A percentile compares a stretch with the other conserved stretches of the same genome.
Conservation (phyloP, 2,888 invertebrate species). For the Neelides folsomi region DNA sequence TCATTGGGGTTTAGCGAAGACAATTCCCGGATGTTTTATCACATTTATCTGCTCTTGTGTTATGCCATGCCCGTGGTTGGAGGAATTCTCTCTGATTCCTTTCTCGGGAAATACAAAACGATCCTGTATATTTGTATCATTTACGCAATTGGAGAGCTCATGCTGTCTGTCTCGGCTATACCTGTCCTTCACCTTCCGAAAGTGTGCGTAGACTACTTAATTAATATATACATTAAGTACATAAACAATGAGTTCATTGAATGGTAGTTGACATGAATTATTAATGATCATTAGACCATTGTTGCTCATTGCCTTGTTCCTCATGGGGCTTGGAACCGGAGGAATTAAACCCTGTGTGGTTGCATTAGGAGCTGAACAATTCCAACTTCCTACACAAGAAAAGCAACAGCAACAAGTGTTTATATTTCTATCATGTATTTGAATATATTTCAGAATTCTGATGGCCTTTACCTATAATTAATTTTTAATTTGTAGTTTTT, state of each 20-base stretch:
- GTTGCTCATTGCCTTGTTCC: conserved; percentile 40
- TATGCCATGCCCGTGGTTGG: conserved; percentile 82
- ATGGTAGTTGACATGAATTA: not conserved
- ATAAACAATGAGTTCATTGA: too few species aligned
- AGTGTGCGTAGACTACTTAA: conserved; percentile 14
- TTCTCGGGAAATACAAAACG: conserved; percentile 61
- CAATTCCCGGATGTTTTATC: conserved; percentile 72
- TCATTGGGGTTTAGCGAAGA: conserved; percentile 60
- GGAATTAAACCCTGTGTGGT: conserved; percentile 93
- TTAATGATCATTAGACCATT: conserved; percentile 32
- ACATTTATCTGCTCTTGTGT: conserved; percentile 74
- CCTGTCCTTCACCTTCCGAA: conserved; percentile 22
- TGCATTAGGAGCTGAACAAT: conserved; percentile 92
- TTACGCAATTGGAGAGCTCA: conserved; percentile 23
- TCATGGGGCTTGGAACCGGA: conserved; percentile 78
- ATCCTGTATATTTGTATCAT: conserved; percentile 23
- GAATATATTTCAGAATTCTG: too few species aligned
- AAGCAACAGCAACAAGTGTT: conserved; percentile 51
- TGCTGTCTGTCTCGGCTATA: conserved; percentile 17
- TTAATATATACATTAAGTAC: too few species aligned
- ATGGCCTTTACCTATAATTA: too few species aligned
- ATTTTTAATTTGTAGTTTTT: conserved; percentile 14
- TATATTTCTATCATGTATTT: too few species aligned
- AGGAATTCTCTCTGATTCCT: conserved; percentile 85
- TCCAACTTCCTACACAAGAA: conserved; percentile 64